Conservation (phyloP, 2,113 vertebrate species). For the Pangasianodon gigas region DNA sequence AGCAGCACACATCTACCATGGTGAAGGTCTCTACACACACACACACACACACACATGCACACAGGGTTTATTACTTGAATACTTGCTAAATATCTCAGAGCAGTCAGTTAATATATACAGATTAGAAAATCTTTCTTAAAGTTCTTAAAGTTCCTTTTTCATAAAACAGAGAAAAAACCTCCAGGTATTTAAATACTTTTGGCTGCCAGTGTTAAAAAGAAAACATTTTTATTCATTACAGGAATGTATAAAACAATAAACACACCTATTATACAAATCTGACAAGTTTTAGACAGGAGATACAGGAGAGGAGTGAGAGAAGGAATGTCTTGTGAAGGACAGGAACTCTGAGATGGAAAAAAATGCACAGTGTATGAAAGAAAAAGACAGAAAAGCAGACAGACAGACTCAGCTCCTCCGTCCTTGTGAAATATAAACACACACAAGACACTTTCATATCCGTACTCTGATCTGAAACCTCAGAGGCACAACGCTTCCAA, state of each 20-base stretch:
- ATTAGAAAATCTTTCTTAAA: background rate
- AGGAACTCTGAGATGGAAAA: background rate
- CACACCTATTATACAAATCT: background rate
- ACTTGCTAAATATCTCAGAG: background rate
- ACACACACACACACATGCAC: background rate
- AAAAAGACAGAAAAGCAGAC: background rate
- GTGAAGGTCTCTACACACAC: background rate
- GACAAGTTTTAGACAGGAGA: background rate
- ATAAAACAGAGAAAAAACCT: background rate
- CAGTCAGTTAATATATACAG: background rate
- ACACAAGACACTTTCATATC: background rate
- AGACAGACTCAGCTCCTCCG: background rate
- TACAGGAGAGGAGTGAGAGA: background rate
- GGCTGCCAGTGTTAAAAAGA: background rate
- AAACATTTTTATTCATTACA: background rate
- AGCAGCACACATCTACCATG: background rate
- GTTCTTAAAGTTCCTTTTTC: background rate
- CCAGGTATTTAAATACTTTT: background rate
- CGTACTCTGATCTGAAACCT: background rate
- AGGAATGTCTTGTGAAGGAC: background rate
- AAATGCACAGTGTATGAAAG: background rate
- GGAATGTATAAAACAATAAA: background rate
- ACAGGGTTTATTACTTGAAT: background rate
- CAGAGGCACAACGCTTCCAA: background rate
- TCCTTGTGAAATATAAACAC: background rate